phyloP scores from a whole-genome alignment of 2,797 vertebrate species.

The Sebastes cheni region DNA sequence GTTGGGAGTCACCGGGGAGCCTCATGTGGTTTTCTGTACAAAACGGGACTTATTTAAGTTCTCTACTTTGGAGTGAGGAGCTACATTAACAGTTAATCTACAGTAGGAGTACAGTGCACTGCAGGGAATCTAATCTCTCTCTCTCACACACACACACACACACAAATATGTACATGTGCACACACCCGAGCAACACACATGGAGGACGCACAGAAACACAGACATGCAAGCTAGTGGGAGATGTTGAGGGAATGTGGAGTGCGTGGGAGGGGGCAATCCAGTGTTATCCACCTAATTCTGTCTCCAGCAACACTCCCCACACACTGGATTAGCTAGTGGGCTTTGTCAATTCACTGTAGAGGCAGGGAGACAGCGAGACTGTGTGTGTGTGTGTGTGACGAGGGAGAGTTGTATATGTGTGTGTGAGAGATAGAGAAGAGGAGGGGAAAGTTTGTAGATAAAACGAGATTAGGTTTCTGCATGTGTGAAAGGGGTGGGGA shows the following conservation, averaged over 20 bases:
- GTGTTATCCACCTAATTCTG: slow-evolving; percentile 68
- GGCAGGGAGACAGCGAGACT: not conserved
- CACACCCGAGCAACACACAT: not conserved
- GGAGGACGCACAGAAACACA: slow-evolving; percentile 7
- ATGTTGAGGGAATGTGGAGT: slow-evolving; percentile 5
- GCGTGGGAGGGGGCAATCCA: slow-evolving; percentile 34
- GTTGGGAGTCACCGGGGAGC: slow-evolving; percentile 25
- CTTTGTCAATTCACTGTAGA: slow-evolving; percentile 61
- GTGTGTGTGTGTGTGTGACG: not conserved
- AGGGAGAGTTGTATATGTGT: not conserved
- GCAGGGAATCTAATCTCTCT: slow-evolving; percentile 46
- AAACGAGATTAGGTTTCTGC: not conserved
- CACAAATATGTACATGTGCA: not conserved
- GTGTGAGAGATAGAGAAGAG: not conserved
- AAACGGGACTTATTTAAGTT: slow-evolving; percentile 36
- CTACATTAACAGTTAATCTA: slow-evolving; percentile 61
- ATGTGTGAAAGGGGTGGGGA: not conserved
- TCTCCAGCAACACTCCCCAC: slow-evolving; percentile 62
- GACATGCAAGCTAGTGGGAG: slow-evolving; percentile 14
- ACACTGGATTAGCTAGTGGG: slow-evolving; percentile 67
- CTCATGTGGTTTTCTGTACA: slow-evolving; percentile 34
- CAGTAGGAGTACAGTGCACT: slow-evolving; percentile 39
- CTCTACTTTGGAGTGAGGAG: slow-evolving; percentile 33
- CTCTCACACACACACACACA: not conserved
- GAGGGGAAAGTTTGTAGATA: slow-evolving; percentile 20